Conservation (phyloP, 2,113 vertebrate species). For the Mesocricetus auratus region DNA sequence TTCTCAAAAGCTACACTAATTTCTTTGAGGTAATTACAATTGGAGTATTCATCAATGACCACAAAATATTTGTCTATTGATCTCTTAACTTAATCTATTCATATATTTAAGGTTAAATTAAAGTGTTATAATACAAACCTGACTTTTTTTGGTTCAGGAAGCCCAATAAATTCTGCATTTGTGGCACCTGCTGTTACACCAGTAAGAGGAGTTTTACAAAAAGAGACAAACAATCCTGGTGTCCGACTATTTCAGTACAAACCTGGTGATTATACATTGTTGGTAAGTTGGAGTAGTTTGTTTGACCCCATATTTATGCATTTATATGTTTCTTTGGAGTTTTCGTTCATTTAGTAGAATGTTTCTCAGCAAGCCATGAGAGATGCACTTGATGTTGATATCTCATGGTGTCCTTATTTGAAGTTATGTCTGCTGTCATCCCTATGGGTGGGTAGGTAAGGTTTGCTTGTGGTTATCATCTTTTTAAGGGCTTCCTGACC, state of each 20-base stretch:
- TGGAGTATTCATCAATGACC: background rate
- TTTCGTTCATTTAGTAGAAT: background rate
- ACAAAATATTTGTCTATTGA: background rate
- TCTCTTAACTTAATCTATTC: background rate
- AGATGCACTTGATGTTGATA: background rate
- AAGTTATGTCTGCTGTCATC: background rate
- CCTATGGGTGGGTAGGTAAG: background rate
- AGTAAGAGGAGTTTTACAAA: slow-evolving; percentile 87
- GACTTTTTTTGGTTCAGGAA: slow-evolving; percentile 83
- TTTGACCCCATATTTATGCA: background rate
- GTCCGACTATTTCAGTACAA: slow-evolving; percentile 93
- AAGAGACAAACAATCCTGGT: slow-evolving; percentile 94
- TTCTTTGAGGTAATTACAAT: background rate
- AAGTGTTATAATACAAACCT: background rate
- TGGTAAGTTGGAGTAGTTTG: slow-evolving; percentile 87
- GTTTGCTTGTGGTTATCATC: background rate
- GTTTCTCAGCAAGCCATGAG: background rate
- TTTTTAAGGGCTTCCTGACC: background rate
- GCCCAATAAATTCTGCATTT: slow-evolving; percentile 93
- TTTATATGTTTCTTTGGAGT: background rate
- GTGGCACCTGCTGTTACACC: slow-evolving; percentile 97
- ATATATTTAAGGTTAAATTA: slow-evolving; percentile 25
- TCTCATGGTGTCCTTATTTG: background rate
- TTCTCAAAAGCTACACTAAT: background rate
- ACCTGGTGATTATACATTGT: slow-evolving; percentile 86